phyloP scores from a whole-genome alignment of 2,888 invertebrate genomes.

The Cheilosia impressa region DNA sequence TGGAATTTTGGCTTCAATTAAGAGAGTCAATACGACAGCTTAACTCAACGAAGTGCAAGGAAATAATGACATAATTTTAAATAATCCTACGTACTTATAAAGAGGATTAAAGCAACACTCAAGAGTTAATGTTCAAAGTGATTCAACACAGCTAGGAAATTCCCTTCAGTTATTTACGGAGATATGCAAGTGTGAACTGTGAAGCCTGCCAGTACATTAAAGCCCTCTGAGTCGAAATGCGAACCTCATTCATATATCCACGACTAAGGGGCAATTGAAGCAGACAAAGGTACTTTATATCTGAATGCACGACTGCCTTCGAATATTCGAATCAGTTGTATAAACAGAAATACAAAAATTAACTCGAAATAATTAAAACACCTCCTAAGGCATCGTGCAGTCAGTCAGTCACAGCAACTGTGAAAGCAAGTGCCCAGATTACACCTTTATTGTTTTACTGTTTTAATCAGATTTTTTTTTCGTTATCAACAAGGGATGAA shows the following conservation, averaged over 20 bases:
- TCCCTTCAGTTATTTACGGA: too few species aligned
- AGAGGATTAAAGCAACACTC: too few species aligned
- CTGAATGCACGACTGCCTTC: conserved; percentile 44
- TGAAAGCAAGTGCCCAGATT: conserved; percentile 53
- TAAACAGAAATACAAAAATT: conserved; percentile 23
- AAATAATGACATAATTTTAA: neutral
- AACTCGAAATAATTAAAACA: conserved; percentile 60
- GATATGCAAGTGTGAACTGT: conserved; percentile 11
- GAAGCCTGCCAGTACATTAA: conserved; percentile 36
- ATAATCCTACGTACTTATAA: too few species aligned
- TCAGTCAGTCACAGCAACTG: conserved; percentile 33
- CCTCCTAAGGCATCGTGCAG: conserved; percentile 54
- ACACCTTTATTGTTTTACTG: conserved; percentile 60
- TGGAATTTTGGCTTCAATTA: neutral
- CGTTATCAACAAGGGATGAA: conserved; percentile 2
- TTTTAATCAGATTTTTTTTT: conserved; percentile 52
- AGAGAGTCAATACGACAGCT: neutral
- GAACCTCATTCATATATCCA: conserved; percentile 49
- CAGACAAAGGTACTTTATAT: conserved; percentile 46
- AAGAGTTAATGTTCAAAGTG: neutral
- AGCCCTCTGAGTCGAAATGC: neutral
- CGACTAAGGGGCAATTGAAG: conserved; percentile 44
- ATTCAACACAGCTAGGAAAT: neutral
- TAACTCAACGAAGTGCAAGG: neutral
- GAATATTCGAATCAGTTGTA: conserved; percentile 24